These are phyloP conservation scores for Zaprionus lineosus DNA, from an alignment of 2,888 invertebrate genomes.

Conservation along the genomic window DNA sequence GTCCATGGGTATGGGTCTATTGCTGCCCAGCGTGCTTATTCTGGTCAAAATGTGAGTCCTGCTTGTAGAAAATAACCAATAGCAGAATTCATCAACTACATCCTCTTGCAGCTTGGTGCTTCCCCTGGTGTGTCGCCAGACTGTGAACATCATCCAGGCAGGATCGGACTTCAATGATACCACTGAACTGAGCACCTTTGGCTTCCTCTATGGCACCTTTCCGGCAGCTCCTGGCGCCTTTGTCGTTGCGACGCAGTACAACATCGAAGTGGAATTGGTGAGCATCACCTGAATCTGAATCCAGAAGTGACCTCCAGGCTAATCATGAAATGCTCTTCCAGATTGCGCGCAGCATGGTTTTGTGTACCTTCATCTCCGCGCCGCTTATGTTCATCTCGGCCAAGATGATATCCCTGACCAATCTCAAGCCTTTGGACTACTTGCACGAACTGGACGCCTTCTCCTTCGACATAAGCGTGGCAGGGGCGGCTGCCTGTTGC, in stretches of 20 bases:
- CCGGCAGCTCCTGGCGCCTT: constrained; percentile 98
- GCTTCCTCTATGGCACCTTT: constrained; percentile 97
- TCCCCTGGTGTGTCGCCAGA: constrained; percentile 93
- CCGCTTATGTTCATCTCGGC: constrained; percentile 98
- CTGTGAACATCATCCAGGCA: constrained; percentile 89
- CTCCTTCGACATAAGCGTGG: constrained; percentile 92
- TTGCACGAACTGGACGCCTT: constrained; percentile 90
- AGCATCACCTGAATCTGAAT: constrained; percentile 72
- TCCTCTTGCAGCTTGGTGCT: constrained; percentile 86
- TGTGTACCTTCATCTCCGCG: constrained; percentile 96
- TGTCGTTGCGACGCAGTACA: constrained; percentile 94
- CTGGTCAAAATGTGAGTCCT: constrained; percentile 91
- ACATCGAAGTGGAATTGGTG: constrained; percentile 93
- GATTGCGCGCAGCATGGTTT: constrained; percentile 97
- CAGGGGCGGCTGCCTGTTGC: constrained; percentile 89
- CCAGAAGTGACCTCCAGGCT: no score
- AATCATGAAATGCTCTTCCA: no score
- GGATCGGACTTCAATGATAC: constrained; percentile 89
- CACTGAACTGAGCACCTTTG: constrained; percentile 93
- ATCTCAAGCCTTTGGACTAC: constrained; percentile 88
- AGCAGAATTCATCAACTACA: background rate
- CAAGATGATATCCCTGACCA: constrained; percentile 92
- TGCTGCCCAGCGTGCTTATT: constrained; percentile 93
- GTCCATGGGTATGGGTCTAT: constrained; percentile 87
- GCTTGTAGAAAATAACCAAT: no score